Percentiles rank a stretch among this genome's conserved stretches.
These are phyloP conservation scores for Ceramica pisi DNA, from an alignment of 2,888 invertebrate species.

Conservation along the genomic window DNA sequence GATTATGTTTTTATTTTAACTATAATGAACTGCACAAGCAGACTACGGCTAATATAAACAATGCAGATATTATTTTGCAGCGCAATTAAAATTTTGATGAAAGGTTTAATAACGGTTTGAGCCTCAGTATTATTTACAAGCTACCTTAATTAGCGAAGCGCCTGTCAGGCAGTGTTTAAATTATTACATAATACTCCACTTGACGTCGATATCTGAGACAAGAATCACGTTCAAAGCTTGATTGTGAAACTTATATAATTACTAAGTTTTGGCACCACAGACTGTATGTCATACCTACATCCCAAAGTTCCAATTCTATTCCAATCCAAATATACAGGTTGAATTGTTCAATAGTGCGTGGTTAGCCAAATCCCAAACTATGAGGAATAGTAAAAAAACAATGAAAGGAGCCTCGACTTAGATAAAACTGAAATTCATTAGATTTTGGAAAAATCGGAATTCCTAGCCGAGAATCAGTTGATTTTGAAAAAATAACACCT, in stretches of 20 bases:
- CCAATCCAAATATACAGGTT: neutral
- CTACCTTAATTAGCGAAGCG: slow-evolving; percentile 1
- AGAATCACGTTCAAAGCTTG: slow-evolving; percentile 3
- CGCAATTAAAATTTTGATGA: slow-evolving; percentile 14
- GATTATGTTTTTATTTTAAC: too few relatives aligned
- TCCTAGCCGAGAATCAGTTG: too few relatives aligned
- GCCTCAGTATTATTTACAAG: neutral
- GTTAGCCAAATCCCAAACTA: too few relatives aligned
- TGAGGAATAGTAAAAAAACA: too few relatives aligned
- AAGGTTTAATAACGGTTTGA: neutral
- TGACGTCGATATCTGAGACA: neutral
- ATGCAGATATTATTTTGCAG: neutral
- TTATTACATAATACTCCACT: neutral
- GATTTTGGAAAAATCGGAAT: too few relatives aligned
- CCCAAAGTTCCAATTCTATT: neutral
- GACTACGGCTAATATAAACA: neutral
- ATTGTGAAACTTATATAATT: slow-evolving; percentile 10
- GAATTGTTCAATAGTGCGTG: too few relatives aligned
- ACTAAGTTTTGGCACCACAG: neutral
- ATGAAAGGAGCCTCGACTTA: too few relatives aligned
- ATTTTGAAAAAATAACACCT: too few relatives aligned
- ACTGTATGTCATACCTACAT: neutral
- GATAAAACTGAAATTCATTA: too few relatives aligned
- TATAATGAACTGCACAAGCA: neutral
- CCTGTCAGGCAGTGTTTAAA: neutral